Evolutionary conservation across 2,797 vertebrate species (phyloP).

Genomic region (Anguilla marmorata): DNA sequence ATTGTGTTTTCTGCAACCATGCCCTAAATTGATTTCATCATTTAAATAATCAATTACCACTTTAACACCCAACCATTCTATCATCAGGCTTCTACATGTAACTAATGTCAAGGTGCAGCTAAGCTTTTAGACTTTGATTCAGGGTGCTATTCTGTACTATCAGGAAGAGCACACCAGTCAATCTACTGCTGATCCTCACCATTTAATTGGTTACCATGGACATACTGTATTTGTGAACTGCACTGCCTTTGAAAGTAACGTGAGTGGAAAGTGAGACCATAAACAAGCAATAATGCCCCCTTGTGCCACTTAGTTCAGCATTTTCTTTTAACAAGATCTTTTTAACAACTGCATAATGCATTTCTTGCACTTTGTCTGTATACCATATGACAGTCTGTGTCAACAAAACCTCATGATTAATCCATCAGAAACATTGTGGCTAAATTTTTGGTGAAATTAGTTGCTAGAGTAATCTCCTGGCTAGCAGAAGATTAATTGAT

Average conservation of each 20-base stretch:
- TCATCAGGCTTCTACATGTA: neutral
- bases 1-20: neutral
- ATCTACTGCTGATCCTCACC: neutral
- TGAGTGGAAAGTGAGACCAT: neutral
- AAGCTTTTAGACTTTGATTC: conserved; percentile 6
- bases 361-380: neutral
- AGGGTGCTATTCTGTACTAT: neutral
- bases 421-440: neutral
- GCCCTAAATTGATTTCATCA: neutral
- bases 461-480: neutral
- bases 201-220: neutral
- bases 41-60: neutral
- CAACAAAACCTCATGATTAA: neutral
- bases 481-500: neutral
- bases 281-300: neutral
- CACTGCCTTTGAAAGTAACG: neutral
- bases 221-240: neutral
- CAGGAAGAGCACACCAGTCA: neutral
- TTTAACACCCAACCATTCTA: neutral
- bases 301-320: conserved; percentile 8
- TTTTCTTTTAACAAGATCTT: conserved; percentile 4
- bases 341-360: conserved; percentile 5
- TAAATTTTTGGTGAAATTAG: neutral
- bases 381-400: neutral
- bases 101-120: neutral